Percentiles rank a stretch among this genome's conserved stretches.
Conservation (phyloP, 2,888 invertebrate genomes). For the Neoscelio sp. region DNA sequence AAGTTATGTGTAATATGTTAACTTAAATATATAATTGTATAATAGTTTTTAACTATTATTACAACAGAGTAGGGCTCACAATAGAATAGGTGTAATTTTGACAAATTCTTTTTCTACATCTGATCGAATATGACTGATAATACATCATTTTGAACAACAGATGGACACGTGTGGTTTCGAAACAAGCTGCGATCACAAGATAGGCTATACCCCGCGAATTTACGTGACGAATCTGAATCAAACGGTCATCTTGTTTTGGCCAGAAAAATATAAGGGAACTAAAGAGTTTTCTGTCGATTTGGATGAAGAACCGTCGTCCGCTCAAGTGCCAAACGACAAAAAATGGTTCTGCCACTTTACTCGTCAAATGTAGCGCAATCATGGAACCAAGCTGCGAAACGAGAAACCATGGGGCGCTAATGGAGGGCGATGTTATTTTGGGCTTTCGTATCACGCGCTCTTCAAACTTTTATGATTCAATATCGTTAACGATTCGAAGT, state of each 20-base stretch:
- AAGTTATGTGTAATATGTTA: too few species aligned
- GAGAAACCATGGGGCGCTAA: conserved; percentile 34
- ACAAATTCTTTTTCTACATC: too few species aligned
- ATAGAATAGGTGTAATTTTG: too few species aligned
- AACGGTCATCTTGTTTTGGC: neutral
- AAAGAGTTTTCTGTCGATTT: too few species aligned
- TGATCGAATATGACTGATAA: neutral
- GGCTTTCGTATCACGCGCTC: conserved; percentile 44
- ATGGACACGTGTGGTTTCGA: neutral
- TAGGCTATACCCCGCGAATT: neutral
- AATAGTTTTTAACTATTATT: too few species aligned
- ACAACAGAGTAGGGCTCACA: too few species aligned
- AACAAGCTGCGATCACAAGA: neutral
- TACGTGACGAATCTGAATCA: conserved; percentile 13
- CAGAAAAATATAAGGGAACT: neutral
- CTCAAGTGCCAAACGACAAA: conserved; percentile 34
- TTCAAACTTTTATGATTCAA: conserved; percentile 49
- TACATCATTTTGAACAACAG: neutral
- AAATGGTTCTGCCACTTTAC: conserved; percentile 36
- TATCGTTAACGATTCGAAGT: conserved; percentile 35
- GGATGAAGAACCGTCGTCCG: neutral
- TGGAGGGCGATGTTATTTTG: conserved; percentile 48
- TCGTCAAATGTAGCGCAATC: conserved; percentile 32
- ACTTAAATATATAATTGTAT: too few species aligned
- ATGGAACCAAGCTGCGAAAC: conserved; percentile 34